Evolutionary conservation across 2,797 vertebrate genomes (phyloP).

Genomic region (Tokudaia muenninki): DNA sequence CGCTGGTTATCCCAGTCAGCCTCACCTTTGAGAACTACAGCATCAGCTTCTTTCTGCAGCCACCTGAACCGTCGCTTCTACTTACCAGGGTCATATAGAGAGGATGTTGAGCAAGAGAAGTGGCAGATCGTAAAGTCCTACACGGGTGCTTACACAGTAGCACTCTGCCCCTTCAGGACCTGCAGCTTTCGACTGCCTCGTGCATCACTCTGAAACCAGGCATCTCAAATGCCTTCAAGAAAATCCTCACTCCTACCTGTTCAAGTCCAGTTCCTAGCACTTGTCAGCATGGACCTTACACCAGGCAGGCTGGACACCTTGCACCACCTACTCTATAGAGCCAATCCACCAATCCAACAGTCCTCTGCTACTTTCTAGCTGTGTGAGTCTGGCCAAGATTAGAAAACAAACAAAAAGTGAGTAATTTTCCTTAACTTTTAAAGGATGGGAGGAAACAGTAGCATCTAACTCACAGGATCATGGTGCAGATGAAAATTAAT

Average conservation of each 20-base stretch:
- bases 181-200: neutral
- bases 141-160: neutral
- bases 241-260: neutral
- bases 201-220: neutral
- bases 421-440: slow-evolving; percentile 4
- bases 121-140: neutral
- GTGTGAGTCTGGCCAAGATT: neutral
- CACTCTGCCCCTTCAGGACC: neutral
- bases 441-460: neutral
- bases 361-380: slow-evolving; percentile 3
- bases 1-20: neutral
- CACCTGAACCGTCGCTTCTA: neutral
- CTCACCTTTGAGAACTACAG: neutral
- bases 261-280: neutral
- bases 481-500: neutral
- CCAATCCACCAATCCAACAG: neutral
- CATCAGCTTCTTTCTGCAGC: neutral
- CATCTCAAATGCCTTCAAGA: neutral
- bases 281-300: neutral
- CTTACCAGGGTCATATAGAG: neutral
- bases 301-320: neutral
- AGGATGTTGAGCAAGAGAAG: neutral
- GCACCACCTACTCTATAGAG: neutral
- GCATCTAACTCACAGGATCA: neutral
- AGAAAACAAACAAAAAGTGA: neutral